Evolutionary conservation across 2,888 invertebrate genomes (phyloP), one percentile per base, ranked within the genome.

Genomic region (Lypha dubia): DNA sequence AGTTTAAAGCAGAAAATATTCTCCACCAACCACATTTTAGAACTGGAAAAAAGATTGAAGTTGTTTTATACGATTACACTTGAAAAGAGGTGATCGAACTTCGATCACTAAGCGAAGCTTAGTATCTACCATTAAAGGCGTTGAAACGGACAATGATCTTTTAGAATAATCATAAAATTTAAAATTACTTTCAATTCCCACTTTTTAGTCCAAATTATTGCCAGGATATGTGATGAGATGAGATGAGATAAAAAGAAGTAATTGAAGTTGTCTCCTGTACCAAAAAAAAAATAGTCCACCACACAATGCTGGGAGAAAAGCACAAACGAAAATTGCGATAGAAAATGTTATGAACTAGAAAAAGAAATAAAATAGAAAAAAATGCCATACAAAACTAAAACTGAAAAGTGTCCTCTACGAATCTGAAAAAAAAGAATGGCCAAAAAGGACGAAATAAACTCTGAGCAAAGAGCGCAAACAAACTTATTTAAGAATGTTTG

Each of bases 201-300:
- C 28, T 28, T 17, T 62, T 28, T 51, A 20, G 24, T 13, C 0
- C n/a, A 62, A 62, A 53, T 62, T 79, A 53, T 70, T 79, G 70
- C 44, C 68, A 60, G 62, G 70, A 51, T 62, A 79, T 79, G 77
- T 70, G 68, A 77, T 70, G 70, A 56, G 75, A 65, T 49, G 49
- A 58, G 65, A 63, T 60, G 32, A 53, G 75, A 75, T 77, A 68
- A 60, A 68, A 77, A 49, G 38, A 20, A 60, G 49, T 38, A 62
- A 62, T 32, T 62, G 51, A 53, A 62, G 51, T 20, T 70, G 68
- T 32, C 20, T 44, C 56, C 5, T 35, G 17, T 49, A 49, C 6
- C 1, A 7, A 49, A 49, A 49, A 8, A n/a, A n/a, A n/a, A n/a
- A n/a, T n/a, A 17, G 38, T 3, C 1, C 38, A 58, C 32, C 20